Evolutionary conservation across 2,888 invertebrate species (phyloP), one percentile per base, ranked within the genome.

Genomic region (Tridacna crocea): DNA sequence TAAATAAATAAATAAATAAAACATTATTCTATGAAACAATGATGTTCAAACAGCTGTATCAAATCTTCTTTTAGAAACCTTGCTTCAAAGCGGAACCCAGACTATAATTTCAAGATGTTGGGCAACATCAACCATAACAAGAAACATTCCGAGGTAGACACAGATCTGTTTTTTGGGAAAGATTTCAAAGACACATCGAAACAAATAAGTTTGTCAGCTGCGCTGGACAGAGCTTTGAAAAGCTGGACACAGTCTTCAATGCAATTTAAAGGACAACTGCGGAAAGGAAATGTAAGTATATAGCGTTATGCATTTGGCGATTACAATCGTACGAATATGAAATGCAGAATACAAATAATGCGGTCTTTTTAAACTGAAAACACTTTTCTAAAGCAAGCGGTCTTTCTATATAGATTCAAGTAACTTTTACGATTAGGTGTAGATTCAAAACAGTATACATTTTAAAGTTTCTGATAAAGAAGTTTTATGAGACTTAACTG

Each of bases 121-220:
- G 68, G 83, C 4, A 83, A 88, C 58, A 27, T 88, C 17, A 80
- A 85, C 63, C 86, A 87, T 70, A 90, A 88, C 74, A 83, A 75
- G 22, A 86, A 84, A 74, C 81, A 80, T 48, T 85, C 88, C 12
- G 86, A 85, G n/a, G 70, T 83, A 19, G 79, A 80, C 26, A n/a
- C 87, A 27, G 80, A 85, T 48, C 36, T 90, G 1, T 72, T 65
- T 8, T 89, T 89, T 73, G 90, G 90, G 36, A 46, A 76, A 13
- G 80, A 89, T 72, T 77, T 84, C 55, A 88, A 88, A 48, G 86
- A 90, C 68, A 55, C 63, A 4, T 73, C 82, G 65, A 87, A 85
- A 51, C 82, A 82, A 46, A 84, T 90, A 13, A 75, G 61, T 26
- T 15, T 88, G 2, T n/a, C 78, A 13, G 79, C 80, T 11, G 75